These are phyloP conservation scores for Cynaeus angustus DNA, from an alignment of 2,888 invertebrate species.

Conservation along the genomic window DNA sequence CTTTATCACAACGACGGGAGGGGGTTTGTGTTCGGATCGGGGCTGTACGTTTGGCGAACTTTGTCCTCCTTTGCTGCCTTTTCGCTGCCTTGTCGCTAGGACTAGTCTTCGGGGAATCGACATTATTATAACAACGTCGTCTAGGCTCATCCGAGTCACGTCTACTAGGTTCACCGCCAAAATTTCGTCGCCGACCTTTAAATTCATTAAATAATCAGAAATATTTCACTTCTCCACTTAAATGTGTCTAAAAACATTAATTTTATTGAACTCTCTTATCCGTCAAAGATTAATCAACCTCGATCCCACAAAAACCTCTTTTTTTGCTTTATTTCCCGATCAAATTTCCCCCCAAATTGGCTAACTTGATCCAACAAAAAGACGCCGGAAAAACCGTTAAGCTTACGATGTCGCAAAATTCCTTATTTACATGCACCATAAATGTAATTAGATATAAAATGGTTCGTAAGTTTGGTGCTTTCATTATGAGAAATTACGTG, in stretches of 20 bases:
- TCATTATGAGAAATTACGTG: conserved; percentile 44
- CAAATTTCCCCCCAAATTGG: conserved; percentile 5
- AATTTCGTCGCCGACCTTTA: conserved; percentile 96
- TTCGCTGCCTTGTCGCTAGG: conserved; percentile 91
- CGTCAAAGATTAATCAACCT: too few relatives aligned
- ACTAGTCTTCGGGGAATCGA: conserved; percentile 97
- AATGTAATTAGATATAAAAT: conserved; percentile 41
- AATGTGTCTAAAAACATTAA: not conserved
- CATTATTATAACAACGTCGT: conserved; percentile 99
- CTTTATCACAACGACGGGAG: conserved; percentile 94
- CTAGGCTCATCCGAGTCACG: conserved; percentile 97
- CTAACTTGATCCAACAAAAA: conserved; percentile 11
- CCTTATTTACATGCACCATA: conserved; percentile 36
- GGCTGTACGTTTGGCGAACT: conserved; percentile 77
- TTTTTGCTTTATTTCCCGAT: not conserved
- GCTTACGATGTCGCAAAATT: conserved; percentile 21
- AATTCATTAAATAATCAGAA: too few relatives aligned
- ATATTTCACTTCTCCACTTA: not conserved
- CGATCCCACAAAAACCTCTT: not conserved
- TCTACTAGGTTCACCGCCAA: conserved; percentile 98
- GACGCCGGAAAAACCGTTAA: conserved; percentile 22
- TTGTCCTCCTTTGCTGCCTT: conserved; percentile 75
- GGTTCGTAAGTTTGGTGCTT: conserved; percentile 18
- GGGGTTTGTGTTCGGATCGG: conserved; percentile 87
- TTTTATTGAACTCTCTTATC: not conserved